Base-by-base conservation (phyloP, 2,888 invertebrate genomes). In the Dendrolimus pini region DNA sequence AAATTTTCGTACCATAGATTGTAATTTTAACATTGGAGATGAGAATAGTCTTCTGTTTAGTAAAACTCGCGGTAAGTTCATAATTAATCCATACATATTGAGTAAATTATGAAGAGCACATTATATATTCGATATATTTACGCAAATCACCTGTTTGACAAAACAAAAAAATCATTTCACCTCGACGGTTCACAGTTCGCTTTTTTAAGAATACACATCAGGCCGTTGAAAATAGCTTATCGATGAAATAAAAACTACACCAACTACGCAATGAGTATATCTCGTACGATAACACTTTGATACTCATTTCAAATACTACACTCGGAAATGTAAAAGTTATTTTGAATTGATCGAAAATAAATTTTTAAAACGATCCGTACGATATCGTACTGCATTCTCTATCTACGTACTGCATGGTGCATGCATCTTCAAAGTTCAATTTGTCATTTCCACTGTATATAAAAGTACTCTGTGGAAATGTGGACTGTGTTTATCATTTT, bases 1-100 rank as follows among this genome's bases (percentile, higher is more conserved):
- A 30, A 30, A 30, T 30, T 30, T 30, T 63, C 78, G 64, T 83
- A 85, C 89, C 89, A 82, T 79, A 71, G 69, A 76, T 63, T 77
- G 77, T 61, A 88, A 75, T 70, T 81, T 84, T 62, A 75, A 66
- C 63, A 83, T 71, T 57, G 83, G 76, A 60, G 77, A 66, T 62
- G 74, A 58, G 62, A 77, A 69, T 59, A 75, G 66, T 65, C 74
- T 78, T 70, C 71, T 77, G 62, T 65, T 66, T 58, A 73, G 66
- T 59, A 77, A 68, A 62, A 82, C 67, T 63, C 77, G 77, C 52
- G 85, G 78, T 60, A 85, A 63, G 65, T 70, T 68, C 68, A 66
- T 70, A 54, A 74, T 54, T 57, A 77, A 62, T 8, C 70, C 59
- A 74, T 70, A 78, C 82, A 83, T 83, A 56, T 62, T 70, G 47